phyloP scores from a whole-genome alignment of 2,797 vertebrate species.

The Danio tinwini region DNA sequence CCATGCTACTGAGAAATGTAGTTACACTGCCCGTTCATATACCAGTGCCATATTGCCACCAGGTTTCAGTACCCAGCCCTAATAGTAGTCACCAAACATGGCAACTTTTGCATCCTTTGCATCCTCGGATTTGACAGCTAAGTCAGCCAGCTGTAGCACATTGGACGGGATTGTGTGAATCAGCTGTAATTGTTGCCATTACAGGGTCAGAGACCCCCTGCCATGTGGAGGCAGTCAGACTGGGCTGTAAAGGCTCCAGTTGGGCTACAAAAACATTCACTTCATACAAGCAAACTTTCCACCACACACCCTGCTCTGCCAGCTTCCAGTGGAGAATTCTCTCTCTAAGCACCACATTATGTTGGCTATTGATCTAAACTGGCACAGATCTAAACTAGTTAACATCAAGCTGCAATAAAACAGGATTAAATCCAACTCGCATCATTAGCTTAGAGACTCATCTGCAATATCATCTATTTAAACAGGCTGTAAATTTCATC shows the following conservation, averaged over 20 bases:
- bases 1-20: too few species aligned
- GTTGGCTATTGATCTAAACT: constrained; percentile 12
- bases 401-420: background rate
- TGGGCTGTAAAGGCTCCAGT: constrained; percentile 62
- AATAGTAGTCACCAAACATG: constrained; percentile 19
- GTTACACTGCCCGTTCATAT: too few species aligned
- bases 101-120: constrained; percentile 16
- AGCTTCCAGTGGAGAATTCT: constrained; percentile 19
- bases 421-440: constrained; percentile 6
- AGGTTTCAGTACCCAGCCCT: too few species aligned
- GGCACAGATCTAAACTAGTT: constrained; percentile 35
- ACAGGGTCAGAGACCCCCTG: constrained; percentile 52
- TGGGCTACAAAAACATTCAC: constrained; percentile 70
- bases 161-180: constrained; percentile 47
- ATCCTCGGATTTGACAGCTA: constrained; percentile 44
- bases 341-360: constrained; percentile 23
- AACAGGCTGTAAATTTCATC: constrained; percentile 28
- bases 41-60: too few species aligned
- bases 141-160: constrained; percentile 34
- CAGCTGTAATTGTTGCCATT: constrained; percentile 49
- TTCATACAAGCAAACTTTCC: constrained; percentile 49
- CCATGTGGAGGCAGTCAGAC: constrained; percentile 61
- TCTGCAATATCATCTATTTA: constrained; percentile 1
- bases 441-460: background rate
- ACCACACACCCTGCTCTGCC: constrained; percentile 41